These are phyloP conservation scores for Mandrillus leucophaeus DNA, from an alignment of 2,113 vertebrate genomes.

Conservation along the genomic window DNA sequence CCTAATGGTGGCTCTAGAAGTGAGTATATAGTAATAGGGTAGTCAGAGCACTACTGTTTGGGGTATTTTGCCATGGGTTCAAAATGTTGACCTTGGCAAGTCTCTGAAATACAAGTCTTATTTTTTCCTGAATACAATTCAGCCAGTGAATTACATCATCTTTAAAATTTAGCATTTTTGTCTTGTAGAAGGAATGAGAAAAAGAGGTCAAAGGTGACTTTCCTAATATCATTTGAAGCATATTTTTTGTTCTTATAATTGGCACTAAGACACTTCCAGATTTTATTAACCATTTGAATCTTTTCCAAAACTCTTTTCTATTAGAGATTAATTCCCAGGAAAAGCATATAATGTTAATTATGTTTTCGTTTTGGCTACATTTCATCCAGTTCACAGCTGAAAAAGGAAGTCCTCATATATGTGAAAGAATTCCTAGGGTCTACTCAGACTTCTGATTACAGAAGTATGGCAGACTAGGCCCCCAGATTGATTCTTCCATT, in stretches of 20 bases:
- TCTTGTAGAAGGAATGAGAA: constrained; percentile 47
- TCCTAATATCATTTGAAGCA: constrained; percentile 57
- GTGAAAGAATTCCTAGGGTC: constrained; percentile 13
- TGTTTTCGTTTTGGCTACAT: constrained; percentile 46
- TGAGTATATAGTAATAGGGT: not conserved
- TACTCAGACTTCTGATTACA: not conserved
- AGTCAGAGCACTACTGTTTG: not conserved
- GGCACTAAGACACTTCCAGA: constrained; percentile 59
- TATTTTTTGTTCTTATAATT: constrained; percentile 75
- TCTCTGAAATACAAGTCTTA: constrained; percentile 36
- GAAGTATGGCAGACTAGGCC: not conserved
- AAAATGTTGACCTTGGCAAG: not conserved
- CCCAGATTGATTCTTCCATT: not conserved
- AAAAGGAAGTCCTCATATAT: not conserved
- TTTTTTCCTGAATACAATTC: not conserved
- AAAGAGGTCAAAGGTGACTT: constrained; percentile 59
- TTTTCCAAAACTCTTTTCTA: constrained; percentile 56
- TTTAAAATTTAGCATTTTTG: constrained; percentile 52
- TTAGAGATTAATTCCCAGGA: constrained; percentile 66
- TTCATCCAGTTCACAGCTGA: not conserved
- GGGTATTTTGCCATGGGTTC: not conserved
- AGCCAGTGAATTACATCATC: constrained; percentile 39
- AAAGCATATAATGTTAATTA: constrained; percentile 38
- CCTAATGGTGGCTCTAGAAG: not conserved
- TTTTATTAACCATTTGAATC: constrained; percentile 79